Base-by-base conservation (phyloP, 2,888 invertebrate genomes). In the Pseudanteris insignis region DNA sequence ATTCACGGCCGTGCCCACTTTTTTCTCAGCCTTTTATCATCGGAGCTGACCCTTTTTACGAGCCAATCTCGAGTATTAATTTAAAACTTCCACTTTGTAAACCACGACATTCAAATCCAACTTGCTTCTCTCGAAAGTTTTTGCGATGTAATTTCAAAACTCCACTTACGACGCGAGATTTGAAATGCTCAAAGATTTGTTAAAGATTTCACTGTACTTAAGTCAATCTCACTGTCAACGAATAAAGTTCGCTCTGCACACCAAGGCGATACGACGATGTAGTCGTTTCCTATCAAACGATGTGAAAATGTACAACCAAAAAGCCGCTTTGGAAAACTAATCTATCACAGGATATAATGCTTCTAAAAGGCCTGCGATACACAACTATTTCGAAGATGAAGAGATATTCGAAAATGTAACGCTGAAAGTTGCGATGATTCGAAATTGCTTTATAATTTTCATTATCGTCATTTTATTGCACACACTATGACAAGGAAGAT, bases 41-140 rank as follows among this genome's bases (percentile, higher is more conserved):
- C 38, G 40, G 38, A 44, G 29, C 30, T 32, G 36, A 44, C 37
- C 47, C n/a, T 38, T 28, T 34, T 36, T 44, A 44, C 43, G 30
- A 30, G 36, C 60, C n/a, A 40, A 61, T 57, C 44, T 47, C 37
- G 36, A 30, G 54, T 40, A 47, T 64, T 54, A 61, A 64, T 64
- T 58, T 28, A 29, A 54, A 50, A 57, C 48, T 57, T 48, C 36
- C 25, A 9, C 41, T 48, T 48, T 43, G 37, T 28, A 44, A 48
- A 43, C 43, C 30, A 43, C 38, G 26, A 37, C 11, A 12, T 38
- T 18, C 10, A 41, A 43, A 41, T 41, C 41, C 40, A 36, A 37
- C 47, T 46, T 25, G 33, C 36, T 13, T 57, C 37, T 46, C 32
- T 14, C 36, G 10, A 43, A 58, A 58, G 43, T 50, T 58, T 50